Evolutionary conservation across 2,797 vertebrate species (phyloP).

Genomic region (Clarias fuscus): DNA sequence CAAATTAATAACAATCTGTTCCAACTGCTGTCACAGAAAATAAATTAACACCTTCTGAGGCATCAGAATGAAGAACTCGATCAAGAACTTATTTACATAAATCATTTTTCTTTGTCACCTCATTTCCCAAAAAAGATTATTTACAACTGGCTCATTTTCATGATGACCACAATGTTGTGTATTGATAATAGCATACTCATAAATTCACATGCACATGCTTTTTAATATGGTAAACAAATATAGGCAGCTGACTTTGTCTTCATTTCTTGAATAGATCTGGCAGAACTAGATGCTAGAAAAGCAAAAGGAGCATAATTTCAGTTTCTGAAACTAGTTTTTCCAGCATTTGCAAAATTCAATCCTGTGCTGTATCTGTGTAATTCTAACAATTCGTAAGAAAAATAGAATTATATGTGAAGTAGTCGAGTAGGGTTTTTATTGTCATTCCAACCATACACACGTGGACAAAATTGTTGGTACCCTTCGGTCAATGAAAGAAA

Average conservation of each 20-base stretch:
- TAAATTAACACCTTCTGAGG: background rate
- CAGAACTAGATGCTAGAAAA: background rate
- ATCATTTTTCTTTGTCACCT: background rate
- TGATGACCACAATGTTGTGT: background rate
- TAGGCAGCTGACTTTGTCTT: background rate
- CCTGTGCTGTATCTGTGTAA: background rate
- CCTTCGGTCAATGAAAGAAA: too few relatives aligned
- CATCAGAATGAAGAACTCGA: background rate
- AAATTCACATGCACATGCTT: background rate
- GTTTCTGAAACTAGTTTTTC: too few relatives aligned
- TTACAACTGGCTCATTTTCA: background rate
- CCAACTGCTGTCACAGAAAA: background rate
- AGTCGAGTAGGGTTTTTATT: too few relatives aligned
- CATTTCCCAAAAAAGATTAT: background rate
- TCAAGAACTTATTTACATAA: background rate
- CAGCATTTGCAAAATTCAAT: too few relatives aligned
- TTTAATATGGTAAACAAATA: background rate
- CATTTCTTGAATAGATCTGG: background rate
- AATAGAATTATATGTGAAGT: too few relatives aligned
- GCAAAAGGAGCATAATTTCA: too few relatives aligned
- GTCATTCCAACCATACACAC: too few relatives aligned
- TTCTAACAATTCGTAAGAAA: background rate
- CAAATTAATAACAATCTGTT: background rate
- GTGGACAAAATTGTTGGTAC: too few relatives aligned
- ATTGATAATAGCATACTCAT: background rate